Conservation (phyloP, 2,888 invertebrate species). For the Iphiclides podalirius region DNA sequence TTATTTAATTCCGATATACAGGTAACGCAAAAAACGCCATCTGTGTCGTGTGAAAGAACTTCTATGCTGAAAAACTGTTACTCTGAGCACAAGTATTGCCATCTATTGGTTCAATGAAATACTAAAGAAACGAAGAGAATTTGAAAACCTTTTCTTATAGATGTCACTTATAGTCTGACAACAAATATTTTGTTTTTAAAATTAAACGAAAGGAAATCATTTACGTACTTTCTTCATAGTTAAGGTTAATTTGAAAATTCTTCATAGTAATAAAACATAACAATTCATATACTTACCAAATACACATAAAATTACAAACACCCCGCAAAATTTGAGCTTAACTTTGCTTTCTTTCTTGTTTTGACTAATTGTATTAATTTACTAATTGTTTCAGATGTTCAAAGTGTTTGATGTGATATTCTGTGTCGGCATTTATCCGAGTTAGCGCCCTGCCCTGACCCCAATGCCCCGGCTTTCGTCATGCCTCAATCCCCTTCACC, state of each 20-base stretch:
- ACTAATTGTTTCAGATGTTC: constrained; percentile 76
- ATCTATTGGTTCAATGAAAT: neutral
- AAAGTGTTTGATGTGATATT: constrained; percentile 78
- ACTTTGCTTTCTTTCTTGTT: constrained; percentile 1
- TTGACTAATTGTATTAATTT: constrained; percentile 30
- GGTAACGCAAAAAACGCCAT: constrained; percentile 6
- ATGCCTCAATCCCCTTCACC: constrained; percentile 85
- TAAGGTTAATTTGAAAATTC: too few species aligned
- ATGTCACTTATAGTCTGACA: constrained; percentile 8
- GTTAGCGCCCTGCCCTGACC: constrained; percentile 65
- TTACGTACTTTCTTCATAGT: too few species aligned
- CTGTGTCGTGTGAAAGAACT: neutral
- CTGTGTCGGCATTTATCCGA: constrained; percentile 65
- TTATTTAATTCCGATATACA: too few species aligned
- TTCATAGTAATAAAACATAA: neutral
- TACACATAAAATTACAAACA: neutral
- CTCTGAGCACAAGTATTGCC: constrained; percentile 2
- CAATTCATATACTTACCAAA: neutral
- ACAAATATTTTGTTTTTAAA: neutral
- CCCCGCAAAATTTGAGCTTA: neutral
- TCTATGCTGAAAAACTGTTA: neutral
- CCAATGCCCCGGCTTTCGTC: constrained; percentile 85
- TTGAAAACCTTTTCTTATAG: constrained; percentile 5
- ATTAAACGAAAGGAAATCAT: too few species aligned
- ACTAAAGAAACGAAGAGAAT: neutral